Conservation (phyloP, 2,888 invertebrate species). For the Meandrusa payeni region DNA sequence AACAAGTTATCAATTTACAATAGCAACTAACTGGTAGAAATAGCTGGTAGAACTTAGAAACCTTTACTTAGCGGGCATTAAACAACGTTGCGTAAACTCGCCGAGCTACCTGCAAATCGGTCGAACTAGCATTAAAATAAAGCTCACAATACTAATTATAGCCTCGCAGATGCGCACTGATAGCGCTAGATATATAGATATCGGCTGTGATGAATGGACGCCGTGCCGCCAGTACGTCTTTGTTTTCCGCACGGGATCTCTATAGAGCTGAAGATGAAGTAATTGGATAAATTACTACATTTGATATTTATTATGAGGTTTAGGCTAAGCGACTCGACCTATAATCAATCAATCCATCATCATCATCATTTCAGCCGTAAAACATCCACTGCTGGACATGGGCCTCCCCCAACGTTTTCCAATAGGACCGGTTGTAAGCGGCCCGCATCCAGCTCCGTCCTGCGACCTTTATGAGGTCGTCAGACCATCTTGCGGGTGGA, state of each 20-base stretch:
- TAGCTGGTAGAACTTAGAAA: constrained; percentile 4
- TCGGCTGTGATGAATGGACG: constrained; percentile 59
- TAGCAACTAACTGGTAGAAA: constrained; percentile 8
- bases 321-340: too few species aligned
- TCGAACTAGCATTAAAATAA: constrained; percentile 53
- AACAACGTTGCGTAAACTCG: constrained; percentile 29
- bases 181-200: constrained; percentile 55
- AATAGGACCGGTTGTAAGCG: too few species aligned
- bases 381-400: too few species aligned
- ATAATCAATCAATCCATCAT: too few species aligned
- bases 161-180: constrained; percentile 46
- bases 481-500: too few species aligned
- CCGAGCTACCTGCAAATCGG: constrained; percentile 47
- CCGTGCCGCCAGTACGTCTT: constrained; percentile 51
- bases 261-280: constrained; percentile 29
- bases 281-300: not conserved
- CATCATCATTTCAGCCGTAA: too few species aligned
- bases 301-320: too few species aligned
- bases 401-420: too few species aligned
- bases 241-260: constrained; percentile 40
- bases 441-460: too few species aligned
- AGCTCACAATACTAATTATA: constrained; percentile 62
- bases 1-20: not conserved
- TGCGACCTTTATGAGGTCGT: too few species aligned
- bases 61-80: constrained; percentile 13